These are phyloP conservation scores for Rissa tridactyla DNA, from an alignment of 2,113 vertebrate species.

Conservation along the genomic window DNA sequence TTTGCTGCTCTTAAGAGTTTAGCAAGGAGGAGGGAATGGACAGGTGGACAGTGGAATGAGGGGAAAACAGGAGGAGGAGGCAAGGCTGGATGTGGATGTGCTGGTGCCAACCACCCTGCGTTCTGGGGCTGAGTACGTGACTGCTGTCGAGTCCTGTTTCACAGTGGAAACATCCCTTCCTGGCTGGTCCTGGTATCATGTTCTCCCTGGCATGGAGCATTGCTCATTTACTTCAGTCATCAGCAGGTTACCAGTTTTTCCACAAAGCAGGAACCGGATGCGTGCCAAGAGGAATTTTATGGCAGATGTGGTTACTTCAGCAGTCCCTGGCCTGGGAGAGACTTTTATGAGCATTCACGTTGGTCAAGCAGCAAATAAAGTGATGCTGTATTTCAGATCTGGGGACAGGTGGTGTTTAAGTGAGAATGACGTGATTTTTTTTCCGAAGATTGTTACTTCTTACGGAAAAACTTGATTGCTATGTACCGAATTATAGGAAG, in stretches of 20 bases:
- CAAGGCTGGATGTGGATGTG: neutral
- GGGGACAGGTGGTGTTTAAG: neutral
- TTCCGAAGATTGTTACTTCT: neutral
- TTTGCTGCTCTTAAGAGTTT: neutral
- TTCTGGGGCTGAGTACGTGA: neutral
- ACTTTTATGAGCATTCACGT: neutral
- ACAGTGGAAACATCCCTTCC: neutral
- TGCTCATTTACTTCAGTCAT: neutral
- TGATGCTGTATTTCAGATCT: neutral
- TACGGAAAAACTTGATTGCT: neutral
- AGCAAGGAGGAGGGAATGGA: neutral
- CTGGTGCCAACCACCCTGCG: neutral
- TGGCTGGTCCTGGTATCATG: neutral
- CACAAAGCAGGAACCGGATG: neutral
- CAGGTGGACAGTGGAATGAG: neutral
- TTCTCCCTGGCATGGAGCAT: neutral
- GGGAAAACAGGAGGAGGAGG: neutral
- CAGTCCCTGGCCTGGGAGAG: neutral
- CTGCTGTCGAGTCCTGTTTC: neutral
- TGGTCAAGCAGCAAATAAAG: neutral
- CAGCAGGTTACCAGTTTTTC: neutral
- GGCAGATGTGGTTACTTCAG: neutral
- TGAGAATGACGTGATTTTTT: neutral
- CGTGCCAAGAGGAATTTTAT: neutral
- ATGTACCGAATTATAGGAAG: neutral